Base-by-base conservation (phyloP, 1,140 invertebrate species). In the Elymnias hypermnestra region DNA sequence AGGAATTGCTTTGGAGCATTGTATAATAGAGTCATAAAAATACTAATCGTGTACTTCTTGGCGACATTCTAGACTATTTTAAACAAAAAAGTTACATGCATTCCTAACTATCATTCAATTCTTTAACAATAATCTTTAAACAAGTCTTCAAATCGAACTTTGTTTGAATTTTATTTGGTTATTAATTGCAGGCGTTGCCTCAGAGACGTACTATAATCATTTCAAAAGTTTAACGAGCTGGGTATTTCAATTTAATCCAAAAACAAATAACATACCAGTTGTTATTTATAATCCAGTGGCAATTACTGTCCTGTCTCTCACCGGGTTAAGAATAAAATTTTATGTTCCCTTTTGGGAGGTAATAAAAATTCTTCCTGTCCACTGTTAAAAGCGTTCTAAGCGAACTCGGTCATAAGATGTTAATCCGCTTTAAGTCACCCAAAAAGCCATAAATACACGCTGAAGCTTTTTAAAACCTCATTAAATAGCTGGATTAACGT, bases 341-440 rank as follows among this genome's bases (percentile, higher is more conserved):
- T 70, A 73, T 75, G 66, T 69, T 46, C 64, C 38, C 57, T 68
- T 79, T 76, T 60, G 57, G 65, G 66, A 25, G 55, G 54, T 52
- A 62, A 74, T 83, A 77, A 83, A 83, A 81, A 79, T 74, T 79
- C 74, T 63, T 78, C 64, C 64, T 46, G 52, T 59, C 53, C 58
- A 53, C 54, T 61, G 63, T 76, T 72, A 66, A 71, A 71, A 68
- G 53, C 57, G 50, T 59, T 63, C 63, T 67, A 66, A 48, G 38
- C 36, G 50, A 54, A 66, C 48, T 47, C 51, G 56, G 50, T 58
- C 56, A 61, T 25, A 49, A 63, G 71, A 68, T 66, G 61, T 77
- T 75, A 72, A 77, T 72, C 60, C 67, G 41, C 70, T 67, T 55
- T 49, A 61, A 63, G 56, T 62, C 37, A 63, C 56, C 60, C 19